Evolutionary conservation across 2,797 vertebrate genomes (phyloP), one percentile per base, ranked within the genome.

Genomic region (Diplodus sargus): DNA sequence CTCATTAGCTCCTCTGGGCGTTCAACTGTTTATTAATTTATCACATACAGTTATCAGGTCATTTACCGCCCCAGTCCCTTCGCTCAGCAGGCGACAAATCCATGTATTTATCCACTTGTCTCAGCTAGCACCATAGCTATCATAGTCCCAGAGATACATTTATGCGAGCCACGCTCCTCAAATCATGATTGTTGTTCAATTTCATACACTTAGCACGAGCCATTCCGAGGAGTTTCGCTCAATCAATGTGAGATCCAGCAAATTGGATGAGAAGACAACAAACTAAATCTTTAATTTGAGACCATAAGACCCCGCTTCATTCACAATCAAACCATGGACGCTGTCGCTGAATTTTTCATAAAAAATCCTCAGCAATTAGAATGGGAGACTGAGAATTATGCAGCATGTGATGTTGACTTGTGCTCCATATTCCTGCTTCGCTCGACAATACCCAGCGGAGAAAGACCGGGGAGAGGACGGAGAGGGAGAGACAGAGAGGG

Each of bases 391-490:
- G 72, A 81, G 74, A 89, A 85, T 87, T 85, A 90, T 91, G 89
- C 89, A 88, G 83, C 82, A 79, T 74, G 87, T 82, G 84, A 90
- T 83, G 85, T 77, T 79, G 87, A 91, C 87, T 91, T 88, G 78
- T 89, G 83, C 86, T 87, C 84, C 78, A 53, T 64, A 65, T 87
- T 82, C 71, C 81, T 76, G 83, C 88, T 84, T 78, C 87, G 42
- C 72, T 77, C 72, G 64, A 78, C 70, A 73, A 73, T 45, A 82
- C 78, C 83, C 83, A 83, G 83, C 3, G 34, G 83, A 87, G 75
- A 79, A 60, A 73, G 70, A 74, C 79, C 72, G 76, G 62, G 64
- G 73, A 74, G 73, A 67, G 54, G 74, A 84, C 3, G 78, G 83
- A 78, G 53, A 54, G 57, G 34, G 49, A 23, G 53, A 42, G 48